Base-by-base conservation (phyloP, 1,140 invertebrate genomes). In the Riptortus pedestris region DNA sequence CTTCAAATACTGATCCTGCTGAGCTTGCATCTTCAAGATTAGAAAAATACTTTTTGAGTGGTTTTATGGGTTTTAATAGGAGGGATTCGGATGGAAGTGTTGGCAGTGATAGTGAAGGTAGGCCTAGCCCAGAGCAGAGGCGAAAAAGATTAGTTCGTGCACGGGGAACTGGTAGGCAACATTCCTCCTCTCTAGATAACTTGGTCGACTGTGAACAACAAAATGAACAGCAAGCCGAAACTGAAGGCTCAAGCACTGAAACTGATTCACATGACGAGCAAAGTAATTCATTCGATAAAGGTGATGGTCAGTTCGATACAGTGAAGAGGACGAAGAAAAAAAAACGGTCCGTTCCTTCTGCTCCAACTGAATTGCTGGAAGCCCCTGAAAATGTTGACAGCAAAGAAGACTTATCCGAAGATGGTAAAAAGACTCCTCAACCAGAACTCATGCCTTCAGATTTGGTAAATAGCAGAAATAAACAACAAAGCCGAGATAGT, bases 31-130 rank as follows among this genome's bases (percentile, higher is more conserved):
- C 88, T 0, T 91, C 90, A 0, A 80, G 90, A 22, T 72, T 93
- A 43, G 91, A 95, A 73, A 93, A 93, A 73, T 94, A 95, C 75
- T 94, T 93, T 74, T 74, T 91, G 0, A 87, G 86, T 0, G 88
- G 88, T 12, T 90, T 92, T 69, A 84, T 91, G 75, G 88, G 88
- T 2, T 88, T 91, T 63, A 82, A 81, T 68, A 78, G 86, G 66
- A 78, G 85, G 45, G 85, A 88, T 69, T 88, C 87, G 0, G 89
- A 90, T 70, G 90, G 90, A 3, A 92, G 90, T 73, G 84, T 86
- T 7, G 85, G 85, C 11, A 86, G 84, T 75, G 89, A 92, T 70
- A 91, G 88, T 69, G 90, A 92, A 69, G 74, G 75, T 12, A 81
- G 84, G 70, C 88, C 88, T 0, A 92, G 88, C 76, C 90, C 90